These are phyloP conservation scores for Nasonovia ribisnigri DNA, from an alignment of 2,888 invertebrate species.

Conservation along the genomic window DNA sequence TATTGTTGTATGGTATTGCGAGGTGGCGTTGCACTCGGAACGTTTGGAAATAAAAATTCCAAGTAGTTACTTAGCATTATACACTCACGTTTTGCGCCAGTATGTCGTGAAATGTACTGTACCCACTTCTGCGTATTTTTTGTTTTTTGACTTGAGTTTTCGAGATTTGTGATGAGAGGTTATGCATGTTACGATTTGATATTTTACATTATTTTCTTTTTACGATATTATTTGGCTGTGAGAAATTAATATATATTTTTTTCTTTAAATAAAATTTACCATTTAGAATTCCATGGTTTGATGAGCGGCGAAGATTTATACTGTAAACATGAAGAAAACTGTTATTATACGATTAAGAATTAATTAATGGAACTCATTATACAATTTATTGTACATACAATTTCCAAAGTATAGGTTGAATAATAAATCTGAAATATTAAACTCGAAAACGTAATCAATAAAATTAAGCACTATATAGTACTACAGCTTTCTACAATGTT, in stretches of 20 bases:
- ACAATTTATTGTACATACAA: neutral
- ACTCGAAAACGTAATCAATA: neutral
- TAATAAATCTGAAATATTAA: neutral
- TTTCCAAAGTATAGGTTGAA: neutral
- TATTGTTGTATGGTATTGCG: neutral
- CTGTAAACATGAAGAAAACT: slow-evolving; percentile 38
- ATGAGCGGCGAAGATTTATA: slow-evolving; percentile 54
- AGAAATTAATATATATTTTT: neutral
- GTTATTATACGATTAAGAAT: neutral
- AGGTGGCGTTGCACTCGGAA: neutral
- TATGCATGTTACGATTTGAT: neutral
- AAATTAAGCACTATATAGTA: neutral
- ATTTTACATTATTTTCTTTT: neutral
- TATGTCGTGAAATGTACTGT: too few species aligned
- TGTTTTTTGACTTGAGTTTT: too few species aligned
- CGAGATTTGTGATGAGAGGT: too few species aligned
- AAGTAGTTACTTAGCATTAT: neutral
- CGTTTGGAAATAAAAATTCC: neutral
- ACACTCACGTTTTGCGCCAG: too few species aligned
- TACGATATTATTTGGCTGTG: neutral
- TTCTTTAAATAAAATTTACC: slow-evolving; percentile 45
- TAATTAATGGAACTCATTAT: neutral
- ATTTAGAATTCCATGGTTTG: slow-evolving; percentile 61
- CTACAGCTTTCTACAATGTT: neutral
- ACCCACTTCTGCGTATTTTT: too few species aligned